Evolutionary conservation across 2,888 invertebrate genomes (phyloP).

Genomic region (Xylota segnis): DNA sequence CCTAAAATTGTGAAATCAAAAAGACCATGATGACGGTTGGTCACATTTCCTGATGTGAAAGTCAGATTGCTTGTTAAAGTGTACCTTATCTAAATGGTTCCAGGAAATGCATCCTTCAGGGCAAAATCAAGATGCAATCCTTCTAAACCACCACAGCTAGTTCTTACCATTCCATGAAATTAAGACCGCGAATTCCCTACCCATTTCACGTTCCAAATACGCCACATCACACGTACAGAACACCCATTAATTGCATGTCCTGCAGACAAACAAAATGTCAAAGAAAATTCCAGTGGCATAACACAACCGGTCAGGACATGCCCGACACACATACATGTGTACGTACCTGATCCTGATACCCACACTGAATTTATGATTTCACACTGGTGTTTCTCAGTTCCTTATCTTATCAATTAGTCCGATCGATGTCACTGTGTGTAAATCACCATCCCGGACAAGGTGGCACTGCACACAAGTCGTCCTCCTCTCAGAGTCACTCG

Average conservation of each 20-base stretch:
- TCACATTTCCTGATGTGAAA: too few species aligned
- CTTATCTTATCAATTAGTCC: conserved; percentile 69
- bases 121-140: too few species aligned
- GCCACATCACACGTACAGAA: conserved; percentile 66
- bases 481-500: conserved; percentile 50
- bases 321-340: conserved; percentile 14
- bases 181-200: conserved; percentile 16
- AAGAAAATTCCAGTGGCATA: conserved; percentile 56
- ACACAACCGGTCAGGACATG: conserved; percentile 49
- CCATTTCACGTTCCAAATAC: conserved; percentile 38
- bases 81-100: too few species aligned
- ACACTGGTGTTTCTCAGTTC: conserved; percentile 54
- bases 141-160: too few species aligned
- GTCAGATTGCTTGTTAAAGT: too few species aligned
- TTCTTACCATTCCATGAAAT: conserved; percentile 58
- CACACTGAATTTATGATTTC: conserved; percentile 75
- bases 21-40: too few species aligned
- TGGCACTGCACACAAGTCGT: conserved; percentile 26
- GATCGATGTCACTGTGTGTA: conserved; percentile 74
- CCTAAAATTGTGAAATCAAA: too few species aligned
- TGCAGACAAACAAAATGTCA: conserved; percentile 5
- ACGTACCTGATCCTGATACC: conserved; percentile 49
- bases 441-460: conserved; percentile 61
- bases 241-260: conserved; percentile 70
- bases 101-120: too few species aligned